Conservation (phyloP, 2,888 invertebrate genomes). For the Papilio demoleus region DNA sequence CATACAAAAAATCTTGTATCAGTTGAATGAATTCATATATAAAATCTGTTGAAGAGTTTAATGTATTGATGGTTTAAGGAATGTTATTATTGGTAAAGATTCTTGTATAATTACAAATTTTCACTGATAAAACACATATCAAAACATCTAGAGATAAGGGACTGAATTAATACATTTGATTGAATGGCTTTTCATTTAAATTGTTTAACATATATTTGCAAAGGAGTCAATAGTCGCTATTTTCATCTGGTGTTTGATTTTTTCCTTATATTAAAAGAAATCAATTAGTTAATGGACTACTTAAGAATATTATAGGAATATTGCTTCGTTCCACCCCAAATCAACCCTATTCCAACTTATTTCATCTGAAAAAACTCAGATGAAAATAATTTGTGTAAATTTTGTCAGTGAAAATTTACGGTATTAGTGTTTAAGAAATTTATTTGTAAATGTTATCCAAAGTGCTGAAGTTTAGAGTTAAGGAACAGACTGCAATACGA, state of each 20-base stretch:
- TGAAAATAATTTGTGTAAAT: neutral
- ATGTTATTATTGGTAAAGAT: constrained; percentile 34
- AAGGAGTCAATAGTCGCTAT: too few species aligned
- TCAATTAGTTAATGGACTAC: too few species aligned
- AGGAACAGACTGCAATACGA: constrained; percentile 31
- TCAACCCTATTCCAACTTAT: neutral
- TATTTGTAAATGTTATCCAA: constrained; percentile 49
- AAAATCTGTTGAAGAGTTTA: constrained; percentile 12
- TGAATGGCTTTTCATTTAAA: too few species aligned
- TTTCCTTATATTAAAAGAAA: too few species aligned
- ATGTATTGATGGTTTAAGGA: constrained; percentile 24
- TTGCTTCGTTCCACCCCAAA: too few species aligned
- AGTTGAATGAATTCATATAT: too few species aligned
- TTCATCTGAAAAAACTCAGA: neutral
- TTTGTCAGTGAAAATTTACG: neutral
- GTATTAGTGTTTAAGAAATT: constrained; percentile 43
- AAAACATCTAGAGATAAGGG: too few species aligned
- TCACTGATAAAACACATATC: neutral
- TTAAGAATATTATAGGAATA: too few species aligned
- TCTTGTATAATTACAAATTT: constrained; percentile 6
- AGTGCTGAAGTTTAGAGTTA: constrained; percentile 49
- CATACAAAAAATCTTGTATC: constrained; percentile 36
- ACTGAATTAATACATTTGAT: too few species aligned
- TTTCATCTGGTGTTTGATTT: too few species aligned
- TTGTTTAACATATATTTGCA: too few species aligned